Conservation (phyloP, 2,113 vertebrate genomes). For the Ranitomeya variabilis region DNA sequence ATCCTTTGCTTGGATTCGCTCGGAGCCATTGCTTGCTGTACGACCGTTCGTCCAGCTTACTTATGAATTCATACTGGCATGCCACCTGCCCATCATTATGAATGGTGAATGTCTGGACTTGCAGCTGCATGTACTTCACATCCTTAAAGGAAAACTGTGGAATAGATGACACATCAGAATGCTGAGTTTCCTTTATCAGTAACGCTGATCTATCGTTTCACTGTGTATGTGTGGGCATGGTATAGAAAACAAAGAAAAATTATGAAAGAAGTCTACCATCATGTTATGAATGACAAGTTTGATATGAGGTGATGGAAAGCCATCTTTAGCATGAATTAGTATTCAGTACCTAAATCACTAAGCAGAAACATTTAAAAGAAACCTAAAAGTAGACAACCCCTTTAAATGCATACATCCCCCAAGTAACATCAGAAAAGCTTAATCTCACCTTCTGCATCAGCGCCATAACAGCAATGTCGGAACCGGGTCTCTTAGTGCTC, state of each 20-base stretch:
- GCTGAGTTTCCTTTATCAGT: neutral
- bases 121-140: conserved; percentile 94
- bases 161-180: conserved; percentile 52
- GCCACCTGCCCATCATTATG: conserved; percentile 88
- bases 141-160: conserved; percentile 86
- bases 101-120: conserved; percentile 79
- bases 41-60: conserved; percentile 83
- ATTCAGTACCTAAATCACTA: neutral
- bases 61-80: conserved; percentile 95
- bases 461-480: too few relatives aligned
- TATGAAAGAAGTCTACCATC: neutral
- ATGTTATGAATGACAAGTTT: neutral
- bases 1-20: conserved; percentile 86
- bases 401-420: too few relatives aligned
- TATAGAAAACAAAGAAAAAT: neutral
- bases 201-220: neutral
- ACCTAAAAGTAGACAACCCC: too few relatives aligned
- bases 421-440: too few relatives aligned
- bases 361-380: neutral
- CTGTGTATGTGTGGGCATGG: neutral
- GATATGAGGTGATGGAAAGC: neutral
- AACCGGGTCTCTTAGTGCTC: too few relatives aligned
- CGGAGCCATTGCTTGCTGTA: conserved; percentile 93
- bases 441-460: too few relatives aligned
- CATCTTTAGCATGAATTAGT: neutral